Evolutionary conservation across 2,797 vertebrate genomes (phyloP).

Genomic region (Oreortyx pictus): DNA sequence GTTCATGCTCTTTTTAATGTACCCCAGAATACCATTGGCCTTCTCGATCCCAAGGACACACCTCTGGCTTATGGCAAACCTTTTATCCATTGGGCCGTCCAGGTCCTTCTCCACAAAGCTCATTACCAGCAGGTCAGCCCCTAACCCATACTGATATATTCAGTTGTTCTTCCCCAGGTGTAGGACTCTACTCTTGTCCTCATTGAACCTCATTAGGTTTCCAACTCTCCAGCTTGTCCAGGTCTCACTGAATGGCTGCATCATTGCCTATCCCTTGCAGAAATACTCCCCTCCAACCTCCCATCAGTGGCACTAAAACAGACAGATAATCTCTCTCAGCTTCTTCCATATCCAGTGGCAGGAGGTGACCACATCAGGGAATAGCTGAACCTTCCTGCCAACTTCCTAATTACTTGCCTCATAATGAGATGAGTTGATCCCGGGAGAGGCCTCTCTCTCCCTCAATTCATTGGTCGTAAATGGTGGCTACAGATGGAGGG

Average conservation of each 20-base stretch:
- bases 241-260: not conserved
- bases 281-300: not conserved
- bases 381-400: not conserved
- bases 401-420: not conserved
- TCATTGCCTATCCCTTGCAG: not conserved
- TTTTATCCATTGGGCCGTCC: too few species aligned
- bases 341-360: not conserved
- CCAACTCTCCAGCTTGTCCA: not conserved
- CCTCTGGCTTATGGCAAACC: not conserved
- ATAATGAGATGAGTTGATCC: not conserved
- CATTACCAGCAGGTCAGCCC: not conserved
- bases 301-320: not conserved
- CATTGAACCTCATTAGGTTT: not conserved
- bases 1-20: not conserved
- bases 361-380: not conserved
- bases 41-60: not conserved
- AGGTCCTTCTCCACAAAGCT: not conserved
- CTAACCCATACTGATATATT: not conserved
- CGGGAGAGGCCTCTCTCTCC: not conserved
- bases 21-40: not conserved
- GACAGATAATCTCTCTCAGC: not conserved
- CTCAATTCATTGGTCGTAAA: not conserved
- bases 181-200: not conserved
- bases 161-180: not conserved
- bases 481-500: not conserved